Percentiles rank a stretch among this genome's conserved stretches.
These are phyloP conservation scores for Neosalanx taihuensis DNA, from an alignment of 2,797 vertebrate species.

Conservation along the genomic window DNA sequence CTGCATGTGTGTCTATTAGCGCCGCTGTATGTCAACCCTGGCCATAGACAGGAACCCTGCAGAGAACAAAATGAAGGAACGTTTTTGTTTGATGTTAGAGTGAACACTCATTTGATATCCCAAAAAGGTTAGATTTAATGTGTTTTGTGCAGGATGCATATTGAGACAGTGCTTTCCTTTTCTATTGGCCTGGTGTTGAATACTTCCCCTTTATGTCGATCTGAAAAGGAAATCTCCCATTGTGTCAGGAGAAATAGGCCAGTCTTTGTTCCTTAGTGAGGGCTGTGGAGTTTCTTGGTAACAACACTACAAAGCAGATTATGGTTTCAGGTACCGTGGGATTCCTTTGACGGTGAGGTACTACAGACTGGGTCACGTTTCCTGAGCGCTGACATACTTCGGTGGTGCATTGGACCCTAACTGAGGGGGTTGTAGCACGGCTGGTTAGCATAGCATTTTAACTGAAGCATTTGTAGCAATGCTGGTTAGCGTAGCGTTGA, in stretches of 20 bases:
- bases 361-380: slow-evolving; percentile 46
- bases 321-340: slow-evolving; percentile 43
- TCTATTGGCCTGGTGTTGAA: slow-evolving; percentile 13
- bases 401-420: background rate
- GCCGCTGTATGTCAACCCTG: slow-evolving; percentile 26
- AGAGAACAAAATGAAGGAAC: background rate
- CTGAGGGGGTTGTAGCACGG: background rate
- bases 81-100: slow-evolving; percentile 27
- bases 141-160: slow-evolving; percentile 6
- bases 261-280: slow-evolving; percentile 42
- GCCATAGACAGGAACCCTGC: slow-evolving; percentile 1
- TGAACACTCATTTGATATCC: slow-evolving; percentile 29
- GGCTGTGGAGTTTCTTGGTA: slow-evolving; percentile 48
- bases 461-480: background rate
- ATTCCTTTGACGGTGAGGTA: slow-evolving; percentile 38
- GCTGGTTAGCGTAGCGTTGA: slow-evolving; percentile 24
- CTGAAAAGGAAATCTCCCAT: slow-evolving; percentile 7
- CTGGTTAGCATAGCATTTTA: too few species aligned
- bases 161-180: slow-evolving; percentile 3
- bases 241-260: slow-evolving; percentile 39
- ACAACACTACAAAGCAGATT: slow-evolving; percentile 61
- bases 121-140: slow-evolving; percentile 21
- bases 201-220: slow-evolving; percentile 16
- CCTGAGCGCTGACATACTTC: background rate
- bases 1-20: slow-evolving; percentile 16